Base-by-base conservation (phyloP, 2,797 vertebrate species). In the Megalops cyprinoides region DNA sequence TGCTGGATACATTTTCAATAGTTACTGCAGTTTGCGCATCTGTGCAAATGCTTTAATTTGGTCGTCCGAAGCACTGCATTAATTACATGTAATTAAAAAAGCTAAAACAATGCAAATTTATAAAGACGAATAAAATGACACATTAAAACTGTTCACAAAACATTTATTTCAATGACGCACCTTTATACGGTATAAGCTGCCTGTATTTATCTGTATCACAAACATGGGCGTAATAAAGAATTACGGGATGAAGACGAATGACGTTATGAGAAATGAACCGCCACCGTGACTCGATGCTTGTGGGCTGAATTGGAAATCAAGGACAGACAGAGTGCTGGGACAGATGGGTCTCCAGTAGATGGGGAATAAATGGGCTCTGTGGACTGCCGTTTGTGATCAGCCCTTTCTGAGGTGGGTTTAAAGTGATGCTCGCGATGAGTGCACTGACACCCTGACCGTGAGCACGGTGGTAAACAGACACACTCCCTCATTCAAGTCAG, bases 101-200 rank as follows among this genome's bases (percentile, higher is more conserved):
- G 28, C 42, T 31, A 14, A 49, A 75, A 28, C 28, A 80, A 4
- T 62, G 14, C 55, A 12, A 28, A n/a, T 65, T 60, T 39, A 53
- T 37, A 74, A 48, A 80, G 42, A 60, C 42, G 15, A 56, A 60
- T 34, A 49, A 15, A 23, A 60, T 42, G 69, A 58, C 14, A 62
- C 34, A 48, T 48, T 58, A 20, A 46, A 49, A 28, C 39, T 1
- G 8, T 56, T 34, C n/a, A 44, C 48, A 31, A 74, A 46, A 49
- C 42, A 20, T 75, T 74, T 7, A 48, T 46, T 56, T 62, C 39
- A 8, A 9, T 34, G 46, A 60, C 80, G 71, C 39, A 75, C 37
- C 25, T 60, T 20, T 62, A 7, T n/a, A 34, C 3, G 20, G 69
- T 46, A 31, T 46, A 74, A 75, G 79, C 79, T 75, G 79, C 55